These are phyloP conservation scores for Bombus affinis DNA, from an alignment of 1,140 invertebrate species.

Conservation along the genomic window DNA sequence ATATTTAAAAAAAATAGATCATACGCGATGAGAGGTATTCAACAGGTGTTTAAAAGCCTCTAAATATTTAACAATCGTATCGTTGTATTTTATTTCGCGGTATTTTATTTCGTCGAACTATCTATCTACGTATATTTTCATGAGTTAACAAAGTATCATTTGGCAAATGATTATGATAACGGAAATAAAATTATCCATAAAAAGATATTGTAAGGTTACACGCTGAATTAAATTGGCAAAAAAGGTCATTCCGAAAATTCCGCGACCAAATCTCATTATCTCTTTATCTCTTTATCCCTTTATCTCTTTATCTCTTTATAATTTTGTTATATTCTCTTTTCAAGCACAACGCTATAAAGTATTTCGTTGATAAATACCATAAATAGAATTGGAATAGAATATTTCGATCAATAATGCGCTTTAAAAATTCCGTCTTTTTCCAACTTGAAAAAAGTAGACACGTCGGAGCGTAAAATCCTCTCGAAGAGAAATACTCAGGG, in stretches of 20 bases:
- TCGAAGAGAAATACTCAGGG: neutral
- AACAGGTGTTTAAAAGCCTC: constrained; percentile 23
- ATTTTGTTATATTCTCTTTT: too few species aligned
- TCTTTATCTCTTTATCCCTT: too few species aligned
- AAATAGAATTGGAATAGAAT: too few species aligned
- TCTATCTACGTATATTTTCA: neutral
- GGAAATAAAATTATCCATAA: neutral
- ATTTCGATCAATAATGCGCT: too few species aligned
- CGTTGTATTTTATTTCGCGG: neutral
- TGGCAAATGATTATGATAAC: neutral
- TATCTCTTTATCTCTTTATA: too few species aligned
- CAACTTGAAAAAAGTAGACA: neutral
- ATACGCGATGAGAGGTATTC: neutral
- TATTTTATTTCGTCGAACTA: neutral
- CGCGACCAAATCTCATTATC: too few species aligned
- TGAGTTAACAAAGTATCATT: neutral
- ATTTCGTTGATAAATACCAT: too few species aligned
- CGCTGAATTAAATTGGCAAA: too few species aligned
- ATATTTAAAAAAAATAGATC: neutral
- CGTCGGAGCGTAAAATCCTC: neutral
- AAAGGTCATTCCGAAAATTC: too few species aligned
- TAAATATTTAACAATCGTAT: constrained; percentile 8
- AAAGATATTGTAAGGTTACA: neutral
- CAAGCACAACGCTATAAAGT: too few species aligned
- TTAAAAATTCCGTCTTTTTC: neutral